Evolutionary conservation across 2,888 invertebrate genomes (phyloP), one percentile per base, ranked within the genome.

Genomic region (Phaonia tiefii): DNA sequence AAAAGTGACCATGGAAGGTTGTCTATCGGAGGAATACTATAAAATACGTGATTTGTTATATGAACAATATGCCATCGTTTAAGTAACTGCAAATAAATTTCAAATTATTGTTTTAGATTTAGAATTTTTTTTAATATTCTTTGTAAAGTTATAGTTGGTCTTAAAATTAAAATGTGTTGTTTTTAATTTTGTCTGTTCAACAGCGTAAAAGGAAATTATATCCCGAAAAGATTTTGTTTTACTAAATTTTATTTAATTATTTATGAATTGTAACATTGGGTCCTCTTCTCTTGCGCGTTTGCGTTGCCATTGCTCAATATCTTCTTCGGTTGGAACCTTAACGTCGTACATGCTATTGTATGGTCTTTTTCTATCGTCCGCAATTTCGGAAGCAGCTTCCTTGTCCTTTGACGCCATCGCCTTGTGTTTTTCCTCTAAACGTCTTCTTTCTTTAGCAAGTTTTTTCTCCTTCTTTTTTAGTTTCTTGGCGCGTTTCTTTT

Each of bases 1-100:
- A 0, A 94, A 95, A 88, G 96, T 99, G 46, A 95, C 97, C 42
- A 91, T 99, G 79, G 99, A 99, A 91, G 99, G 99, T 0, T 96
- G 96, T 75, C 91, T 98, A 0, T 97, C 97, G 7, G 97, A 98
- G 86, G 98, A 99, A 85, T 99, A 98, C 91, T 99, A 96, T 91
- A 95, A 94, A 92, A 96, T 99, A 60, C 93, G 98, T 75, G 96
- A 97, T 85, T 91, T 99, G 44, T 92, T 99, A 37, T 99, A 99
- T 89, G 96, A 97, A 83, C 99, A 99, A 89, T 99, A 98, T 91
- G 99, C 99, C 75, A 97, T 99, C 88, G 94, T 99, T 71, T 98
- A 93, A 91, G 60, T 71, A 54, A 26, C 22, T 15, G 26, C 15
- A 39, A 37, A 51, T 22, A 51, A 46, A 46, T 46, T 31, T 31